Percentiles rank a stretch among this genome's conserved stretches.
phyloP scores from a whole-genome alignment of 1,140 invertebrate species.

The Pogonognathellus flavescens region DNA sequence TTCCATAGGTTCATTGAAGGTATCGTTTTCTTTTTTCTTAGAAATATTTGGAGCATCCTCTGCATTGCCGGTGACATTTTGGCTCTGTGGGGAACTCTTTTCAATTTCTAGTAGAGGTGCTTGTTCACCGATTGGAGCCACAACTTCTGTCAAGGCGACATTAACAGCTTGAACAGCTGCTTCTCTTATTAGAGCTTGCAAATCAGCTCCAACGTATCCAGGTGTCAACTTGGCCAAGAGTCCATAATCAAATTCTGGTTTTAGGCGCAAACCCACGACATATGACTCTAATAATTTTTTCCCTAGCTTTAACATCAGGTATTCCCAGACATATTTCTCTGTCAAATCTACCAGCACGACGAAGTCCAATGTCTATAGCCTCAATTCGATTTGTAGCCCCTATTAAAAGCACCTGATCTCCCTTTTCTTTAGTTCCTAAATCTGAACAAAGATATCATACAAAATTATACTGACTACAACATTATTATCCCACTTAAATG shows the following conservation, averaged over 20 bases:
- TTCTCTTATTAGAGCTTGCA: slow-evolving; percentile 87
- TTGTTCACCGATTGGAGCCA: neutral
- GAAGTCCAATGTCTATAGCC: slow-evolving; percentile 90
- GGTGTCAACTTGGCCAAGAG: slow-evolving; percentile 87
- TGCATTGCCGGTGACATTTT: too few relatives aligned
- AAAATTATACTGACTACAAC: neutral
- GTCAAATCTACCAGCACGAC: slow-evolving; percentile 92
- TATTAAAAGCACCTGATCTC: slow-evolving; percentile 85
- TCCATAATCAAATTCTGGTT: slow-evolving; percentile 79
- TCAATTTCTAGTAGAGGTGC: neutral
- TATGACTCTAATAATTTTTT: slow-evolving; percentile 82
- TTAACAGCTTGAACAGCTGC: slow-evolving; percentile 86
- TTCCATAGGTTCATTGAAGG: neutral
- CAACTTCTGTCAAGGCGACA: slow-evolving; percentile 15
- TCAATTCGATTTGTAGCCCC: slow-evolving; percentile 96
- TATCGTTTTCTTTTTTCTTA: too few relatives aligned
- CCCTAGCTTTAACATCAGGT: slow-evolving; percentile 85
- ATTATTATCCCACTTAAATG: neutral
- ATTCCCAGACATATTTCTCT: slow-evolving; percentile 94
- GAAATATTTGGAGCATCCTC: too few relatives aligned
- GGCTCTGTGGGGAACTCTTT: too few relatives aligned
- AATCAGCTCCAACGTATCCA: slow-evolving; percentile 97
- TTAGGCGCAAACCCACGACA: slow-evolving; percentile 78
- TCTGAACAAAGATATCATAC: slow-evolving; percentile 69
- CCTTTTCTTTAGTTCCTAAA: slow-evolving; percentile 75